A percentile compares a stretch with the other conserved stretches of the same genome.
Conservation (phyloP, 2,113 vertebrate species). For the Stegostoma tigrinum region DNA sequence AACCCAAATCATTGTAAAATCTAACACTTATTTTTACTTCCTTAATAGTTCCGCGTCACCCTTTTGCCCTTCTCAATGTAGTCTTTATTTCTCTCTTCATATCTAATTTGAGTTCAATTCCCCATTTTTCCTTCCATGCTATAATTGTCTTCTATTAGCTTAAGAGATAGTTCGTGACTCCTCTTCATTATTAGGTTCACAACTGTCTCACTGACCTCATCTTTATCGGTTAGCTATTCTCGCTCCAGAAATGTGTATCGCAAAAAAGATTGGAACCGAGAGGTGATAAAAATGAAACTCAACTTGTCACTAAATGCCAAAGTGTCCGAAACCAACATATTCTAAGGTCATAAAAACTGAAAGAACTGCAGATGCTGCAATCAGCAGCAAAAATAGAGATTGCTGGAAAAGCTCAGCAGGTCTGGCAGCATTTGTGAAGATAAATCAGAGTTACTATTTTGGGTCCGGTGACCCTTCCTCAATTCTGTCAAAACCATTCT, state of each 20-base stretch:
- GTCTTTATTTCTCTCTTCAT: background rate
- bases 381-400: too few species aligned
- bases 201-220: background rate
- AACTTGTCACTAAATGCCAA: background rate
- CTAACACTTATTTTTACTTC: background rate
- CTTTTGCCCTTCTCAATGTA: background rate
- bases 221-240: background rate
- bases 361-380: too few species aligned
- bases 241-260: background rate
- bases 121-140: background rate
- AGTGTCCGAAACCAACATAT: background rate
- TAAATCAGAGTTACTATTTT: too few species aligned
- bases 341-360: background rate
- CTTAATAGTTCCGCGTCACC: background rate
- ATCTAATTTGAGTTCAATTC: background rate
- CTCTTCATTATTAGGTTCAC: background rate
- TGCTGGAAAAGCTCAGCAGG: too few species aligned
- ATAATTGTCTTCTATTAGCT: background rate
- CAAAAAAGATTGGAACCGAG: background rate
- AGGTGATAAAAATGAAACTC: background rate
- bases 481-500: too few species aligned
- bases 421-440: too few species aligned
- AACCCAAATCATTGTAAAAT: background rate
- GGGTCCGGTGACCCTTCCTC: too few species aligned
- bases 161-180: background rate